Base-by-base conservation (phyloP, 2,113 vertebrate species). In the Etheostoma cragini region DNA sequence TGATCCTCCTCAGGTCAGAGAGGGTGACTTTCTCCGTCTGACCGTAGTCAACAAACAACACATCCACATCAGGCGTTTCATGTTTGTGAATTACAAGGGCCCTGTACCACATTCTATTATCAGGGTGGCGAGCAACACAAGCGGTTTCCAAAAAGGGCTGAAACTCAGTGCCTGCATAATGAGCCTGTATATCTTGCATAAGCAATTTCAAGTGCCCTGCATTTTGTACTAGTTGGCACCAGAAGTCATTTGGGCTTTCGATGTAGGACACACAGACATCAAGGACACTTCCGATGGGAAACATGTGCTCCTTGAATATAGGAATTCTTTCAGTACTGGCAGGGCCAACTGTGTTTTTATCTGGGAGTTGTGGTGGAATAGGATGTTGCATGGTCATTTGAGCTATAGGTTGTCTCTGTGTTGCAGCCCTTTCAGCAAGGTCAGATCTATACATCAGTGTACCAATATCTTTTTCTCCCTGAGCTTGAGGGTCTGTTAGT, bases 41-140 rank as follows among this genome's bases (percentile, higher is more conserved):
- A 22, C 98, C 98, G 58, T 96, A 98, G 89, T 99, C 98, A 49
- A 99, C 91, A 80, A 97, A 97, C 1, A 95, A 12, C 0, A 98
- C 96, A 62, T 96, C 94, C 16, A 97, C 95, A 14, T 94, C 82
- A 35, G 93, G 86, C 0, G 90, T 82, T 80, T 92, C 68, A 30
- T 86, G 86, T 52, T 89, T 94, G 13, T 88, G 74, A 83, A 95
- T 79, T n/a, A 97, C 92, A 68, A 98, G 88, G 72, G 96, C 97
- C 89, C 98, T 96, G 92, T 96, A 97, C 98, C 98, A 99, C 66
- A 94, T 91, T 47, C 91, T 79, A 73, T 93, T 96, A 30, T 91
- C 88, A 0, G 95, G 93, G 71, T 96, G 95, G 85, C 93, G 95
- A 50, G 96, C 97, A 82, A 98, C 90, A 84, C 98, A 99, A 4